Conservation (phyloP, 2,888 invertebrate species). For the Lasiommata megera region DNA sequence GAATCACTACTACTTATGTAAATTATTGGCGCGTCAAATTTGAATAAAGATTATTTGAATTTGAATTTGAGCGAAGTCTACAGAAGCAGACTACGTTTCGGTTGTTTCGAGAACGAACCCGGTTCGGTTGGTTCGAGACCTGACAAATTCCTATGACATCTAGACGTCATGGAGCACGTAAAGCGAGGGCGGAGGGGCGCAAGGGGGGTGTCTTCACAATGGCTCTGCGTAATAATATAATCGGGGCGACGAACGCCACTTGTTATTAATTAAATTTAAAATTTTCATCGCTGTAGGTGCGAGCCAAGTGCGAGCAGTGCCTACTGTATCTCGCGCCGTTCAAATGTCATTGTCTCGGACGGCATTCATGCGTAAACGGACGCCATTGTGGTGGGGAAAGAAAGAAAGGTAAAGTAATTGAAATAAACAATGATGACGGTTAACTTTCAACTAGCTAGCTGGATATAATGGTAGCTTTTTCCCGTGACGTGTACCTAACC, state of each 20-base stretch:
- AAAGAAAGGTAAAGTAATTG: slow-evolving; percentile 14
- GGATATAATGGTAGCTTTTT: neutral
- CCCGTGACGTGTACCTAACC: too few relatives aligned
- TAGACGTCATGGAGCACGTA: neutral
- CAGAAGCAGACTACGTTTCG: too few relatives aligned
- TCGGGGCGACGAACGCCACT: slow-evolving; percentile 69
- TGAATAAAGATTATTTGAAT: too few relatives aligned
- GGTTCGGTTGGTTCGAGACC: too few relatives aligned
- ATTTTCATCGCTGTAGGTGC: slow-evolving; percentile 62
- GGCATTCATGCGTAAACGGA: slow-evolving; percentile 22
- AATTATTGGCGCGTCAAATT: too few relatives aligned
- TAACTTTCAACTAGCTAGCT: slow-evolving; percentile 1
- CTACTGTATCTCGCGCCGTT: slow-evolving; percentile 30
- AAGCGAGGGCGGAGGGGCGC: slow-evolving; percentile 38
- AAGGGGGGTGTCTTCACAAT: slow-evolving; percentile 49
- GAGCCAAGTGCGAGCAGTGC: slow-evolving; percentile 19
- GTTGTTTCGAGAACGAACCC: too few relatives aligned
- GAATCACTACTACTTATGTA: too few relatives aligned
- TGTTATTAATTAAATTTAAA: slow-evolving; percentile 79
- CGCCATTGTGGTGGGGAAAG: slow-evolving; percentile 11
- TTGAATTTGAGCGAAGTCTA: too few relatives aligned
- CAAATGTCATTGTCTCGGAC: slow-evolving; percentile 33
- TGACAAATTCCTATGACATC: neutral
- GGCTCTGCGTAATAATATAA: slow-evolving; percentile 71
- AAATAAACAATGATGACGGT: slow-evolving; percentile 9